phyloP scores from a whole-genome alignment of 2,797 vertebrate genomes.

The Phoebastria nigripes region DNA sequence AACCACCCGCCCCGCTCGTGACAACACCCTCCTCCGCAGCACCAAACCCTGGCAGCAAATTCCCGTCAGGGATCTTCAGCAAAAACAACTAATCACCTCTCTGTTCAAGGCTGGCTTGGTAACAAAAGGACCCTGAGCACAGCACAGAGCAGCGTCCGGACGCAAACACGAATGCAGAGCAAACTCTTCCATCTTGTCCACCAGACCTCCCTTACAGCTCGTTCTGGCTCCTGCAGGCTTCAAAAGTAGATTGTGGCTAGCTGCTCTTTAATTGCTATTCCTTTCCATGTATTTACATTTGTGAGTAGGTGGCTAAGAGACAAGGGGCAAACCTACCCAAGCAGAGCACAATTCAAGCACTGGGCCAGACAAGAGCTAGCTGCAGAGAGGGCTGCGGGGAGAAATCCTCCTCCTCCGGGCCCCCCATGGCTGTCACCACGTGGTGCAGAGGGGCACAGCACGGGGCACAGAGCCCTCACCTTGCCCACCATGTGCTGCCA shows the following conservation, averaged over 20 bases:
- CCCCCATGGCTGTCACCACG: rapidly evolving
- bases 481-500: rapidly evolving
- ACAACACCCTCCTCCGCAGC: neutral
- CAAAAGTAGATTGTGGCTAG: neutral
- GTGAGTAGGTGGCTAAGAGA: neutral
- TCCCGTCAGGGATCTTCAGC: neutral
- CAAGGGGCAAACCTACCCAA: neutral
- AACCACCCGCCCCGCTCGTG: rapidly evolving
- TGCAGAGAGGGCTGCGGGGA: neutral
- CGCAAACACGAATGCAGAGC: rapidly evolving
- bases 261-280: neutral
- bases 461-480: neutral
- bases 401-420: neutral
- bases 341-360: neutral
- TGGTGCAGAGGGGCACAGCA: rapidly evolving
- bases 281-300: neutral
- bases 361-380: neutral
- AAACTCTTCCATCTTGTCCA: neutral
- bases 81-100: neutral
- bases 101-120: neutral
- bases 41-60: neutral
- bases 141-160: neutral
- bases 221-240: neutral
- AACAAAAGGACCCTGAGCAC: neutral
- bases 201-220: neutral